Evolutionary conservation across 2,797 vertebrate genomes (phyloP), one percentile per base, ranked within the genome.

Genomic region (Austrolebias charrua): DNA sequence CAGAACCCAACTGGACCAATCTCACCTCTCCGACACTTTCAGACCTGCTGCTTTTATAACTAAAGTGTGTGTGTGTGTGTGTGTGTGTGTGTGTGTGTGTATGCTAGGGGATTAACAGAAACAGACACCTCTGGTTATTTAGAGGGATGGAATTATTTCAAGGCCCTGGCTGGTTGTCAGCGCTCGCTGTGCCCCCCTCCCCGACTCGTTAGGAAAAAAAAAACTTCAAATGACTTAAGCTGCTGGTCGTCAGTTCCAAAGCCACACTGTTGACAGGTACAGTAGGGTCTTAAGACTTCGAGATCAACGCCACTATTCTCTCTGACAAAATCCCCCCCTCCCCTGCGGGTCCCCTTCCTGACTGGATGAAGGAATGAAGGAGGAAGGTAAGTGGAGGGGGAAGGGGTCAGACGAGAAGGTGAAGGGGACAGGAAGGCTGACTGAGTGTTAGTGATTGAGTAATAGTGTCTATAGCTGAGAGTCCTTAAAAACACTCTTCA

Each of bases 171-270:
- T 89, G 88, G 80, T 75, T 91, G 83, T 86, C 86, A 88, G 63
- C 45, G 16, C 73, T 77, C 29, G 16, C 69, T 74, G 79, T 65
- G 50, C n/a, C 82, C 81, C 72, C 82, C 86, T 77, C 79, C 85
- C 78, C 71, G 75, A 70, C 85, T 88, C 76, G 87, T 91, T 90
- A n/a, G n/a, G n/a, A n/a, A 80, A 33, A 68, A 76, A 75, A 68
- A 55, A 85, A 89, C 90, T 90, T 91, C 85, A 89, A 90, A 90
- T 91, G 88, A 88, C 84, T 91, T 91, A 91, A 91, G 90, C 91
- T 63, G 84, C 79, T 78, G 72, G 87, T 90, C 88, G 87, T 87
- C 84, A 86, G 80, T 66, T 46, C 83, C 78, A 84, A 88, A 89
- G 85, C 83, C 81, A 73, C 77, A 74, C 81, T 87, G 89, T 85